These are phyloP conservation scores for Adineta ricciae DNA, from an alignment of 2,888 invertebrate genomes.

Conservation along the genomic window DNA sequence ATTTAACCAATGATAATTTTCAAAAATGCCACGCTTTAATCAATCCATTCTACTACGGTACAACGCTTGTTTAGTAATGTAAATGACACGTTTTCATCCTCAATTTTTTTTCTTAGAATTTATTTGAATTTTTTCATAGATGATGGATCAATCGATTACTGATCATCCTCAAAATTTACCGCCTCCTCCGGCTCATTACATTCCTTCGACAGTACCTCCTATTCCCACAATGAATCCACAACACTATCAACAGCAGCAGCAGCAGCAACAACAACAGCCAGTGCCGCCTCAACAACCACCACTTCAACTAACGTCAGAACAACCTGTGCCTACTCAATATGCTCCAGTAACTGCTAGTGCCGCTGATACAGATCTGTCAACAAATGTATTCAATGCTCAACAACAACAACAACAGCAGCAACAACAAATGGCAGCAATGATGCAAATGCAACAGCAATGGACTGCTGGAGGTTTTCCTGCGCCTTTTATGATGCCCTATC, in stretches of 20 bases:
- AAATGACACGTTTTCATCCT: neutral
- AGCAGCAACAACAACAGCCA: neutral
- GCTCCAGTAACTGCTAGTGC: neutral
- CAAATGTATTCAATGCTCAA: neutral
- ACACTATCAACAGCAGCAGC: neutral
- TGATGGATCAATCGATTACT: neutral
- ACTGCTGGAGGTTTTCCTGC: neutral
- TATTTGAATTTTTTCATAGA: neutral
- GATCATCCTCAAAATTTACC: neutral
- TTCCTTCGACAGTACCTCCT: neutral
- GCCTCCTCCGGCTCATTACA: neutral
- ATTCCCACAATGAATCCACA: neutral
- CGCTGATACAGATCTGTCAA: neutral
- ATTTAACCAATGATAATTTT: neutral
- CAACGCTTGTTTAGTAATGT: neutral
- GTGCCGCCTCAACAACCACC: neutral
- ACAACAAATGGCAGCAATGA: neutral
- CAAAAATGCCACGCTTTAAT: neutral
- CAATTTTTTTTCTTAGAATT: too few relatives aligned
- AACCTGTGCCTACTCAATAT: neutral
- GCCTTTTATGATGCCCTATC: neutral
- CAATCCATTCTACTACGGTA: neutral
- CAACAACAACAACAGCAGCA: too few relatives aligned
- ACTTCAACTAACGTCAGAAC: neutral
- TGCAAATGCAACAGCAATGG: neutral